A percentile compares a stretch with the other conserved stretches of the same genome.
phyloP scores from a whole-genome alignment of 2,113 vertebrate species.

The Melanerpes aurifrons region DNA sequence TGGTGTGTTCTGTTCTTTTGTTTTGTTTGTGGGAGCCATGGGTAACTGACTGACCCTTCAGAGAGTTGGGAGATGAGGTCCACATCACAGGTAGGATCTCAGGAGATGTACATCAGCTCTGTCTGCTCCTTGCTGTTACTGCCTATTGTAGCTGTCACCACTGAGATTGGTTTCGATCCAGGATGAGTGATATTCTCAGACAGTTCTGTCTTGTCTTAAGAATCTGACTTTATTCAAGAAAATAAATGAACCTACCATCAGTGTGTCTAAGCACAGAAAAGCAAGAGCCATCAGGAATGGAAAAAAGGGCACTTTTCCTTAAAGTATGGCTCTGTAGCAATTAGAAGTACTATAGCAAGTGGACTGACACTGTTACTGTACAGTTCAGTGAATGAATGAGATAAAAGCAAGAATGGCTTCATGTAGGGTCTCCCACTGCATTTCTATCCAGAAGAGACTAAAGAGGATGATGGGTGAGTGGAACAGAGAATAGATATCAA shows the following conservation, averaged over 20 bases:
- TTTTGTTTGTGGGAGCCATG: not conserved
- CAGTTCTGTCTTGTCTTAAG: constrained; percentile 23
- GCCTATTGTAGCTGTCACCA: constrained; percentile 11
- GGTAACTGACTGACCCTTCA: not conserved
- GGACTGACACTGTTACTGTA: not conserved
- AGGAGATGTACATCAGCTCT: not conserved
- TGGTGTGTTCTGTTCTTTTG: not conserved
- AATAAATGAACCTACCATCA: constrained; percentile 38
- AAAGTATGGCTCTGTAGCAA: not conserved
- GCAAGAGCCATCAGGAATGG: not conserved
- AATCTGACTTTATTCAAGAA: constrained; percentile 20
- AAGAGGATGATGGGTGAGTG: not conserved
- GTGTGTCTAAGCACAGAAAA: constrained; percentile 16
- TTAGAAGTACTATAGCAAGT: not conserved
- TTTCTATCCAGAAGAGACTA: not conserved
- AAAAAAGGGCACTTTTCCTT: constrained; percentile 8
- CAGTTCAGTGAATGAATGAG: not conserved
- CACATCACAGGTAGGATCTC: not conserved
- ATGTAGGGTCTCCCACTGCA: not conserved
- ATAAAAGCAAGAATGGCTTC: not conserved
- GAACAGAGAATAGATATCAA: not conserved
- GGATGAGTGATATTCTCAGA: constrained; percentile 43
- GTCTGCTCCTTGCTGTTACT: constrained; percentile 3
- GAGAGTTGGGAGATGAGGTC: not conserved
- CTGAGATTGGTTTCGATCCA: constrained; percentile 36